phyloP scores from a whole-genome alignment of 2,113 vertebrate species.

The Pterocles burchelli region DNA sequence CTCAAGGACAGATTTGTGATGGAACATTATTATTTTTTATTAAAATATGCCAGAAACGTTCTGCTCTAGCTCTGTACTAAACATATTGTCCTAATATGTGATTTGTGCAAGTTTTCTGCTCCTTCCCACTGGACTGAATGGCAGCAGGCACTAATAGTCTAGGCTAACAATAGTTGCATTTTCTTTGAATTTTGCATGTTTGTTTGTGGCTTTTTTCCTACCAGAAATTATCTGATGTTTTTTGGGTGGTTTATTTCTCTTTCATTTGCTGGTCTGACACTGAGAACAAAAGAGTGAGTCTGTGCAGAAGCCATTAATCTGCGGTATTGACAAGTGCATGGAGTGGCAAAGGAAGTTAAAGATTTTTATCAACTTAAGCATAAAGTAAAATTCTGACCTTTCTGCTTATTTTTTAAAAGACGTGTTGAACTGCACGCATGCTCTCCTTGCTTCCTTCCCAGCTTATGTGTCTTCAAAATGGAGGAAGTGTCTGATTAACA shows the following conservation, averaged over 20 bases:
- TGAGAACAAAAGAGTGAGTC: neutral
- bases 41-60: conserved; percentile 34
- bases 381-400: neutral
- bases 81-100: neutral
- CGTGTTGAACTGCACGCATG: neutral
- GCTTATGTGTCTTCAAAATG: neutral
- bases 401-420: neutral
- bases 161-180: neutral
- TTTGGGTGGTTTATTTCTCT: neutral
- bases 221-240: neutral
- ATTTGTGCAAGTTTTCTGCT: neutral
- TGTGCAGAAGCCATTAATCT: neutral
- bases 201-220: neutral
- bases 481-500: neutral
- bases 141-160: neutral
- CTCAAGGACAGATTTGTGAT: conserved; percentile 58
- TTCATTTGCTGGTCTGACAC: neutral
- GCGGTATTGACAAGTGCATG: neutral
- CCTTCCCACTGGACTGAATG: neutral
- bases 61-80: neutral
- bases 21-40: conserved; percentile 16
- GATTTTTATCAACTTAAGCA: neutral
- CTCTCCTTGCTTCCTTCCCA: neutral
- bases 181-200: neutral
- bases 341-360: neutral